These are phyloP conservation scores for Prostheceraeus crozeri DNA, from an alignment of 2,888 invertebrate genomes.

Conservation along the genomic window DNA sequence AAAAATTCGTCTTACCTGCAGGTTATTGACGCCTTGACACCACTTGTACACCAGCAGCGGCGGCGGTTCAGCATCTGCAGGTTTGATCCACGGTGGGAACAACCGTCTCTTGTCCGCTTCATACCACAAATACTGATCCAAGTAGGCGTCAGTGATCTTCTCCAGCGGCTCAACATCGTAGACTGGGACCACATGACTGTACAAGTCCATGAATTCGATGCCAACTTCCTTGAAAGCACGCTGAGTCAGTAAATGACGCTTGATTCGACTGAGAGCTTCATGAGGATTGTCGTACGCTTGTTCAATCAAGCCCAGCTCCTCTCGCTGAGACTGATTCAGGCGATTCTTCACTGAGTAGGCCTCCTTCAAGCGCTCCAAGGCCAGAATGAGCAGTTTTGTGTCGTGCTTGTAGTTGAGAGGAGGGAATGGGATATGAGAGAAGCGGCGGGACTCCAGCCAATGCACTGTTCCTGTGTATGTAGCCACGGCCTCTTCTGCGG, in stretches of 20 bases:
- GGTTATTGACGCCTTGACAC: constrained; percentile 98
- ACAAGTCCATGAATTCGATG: constrained; percentile 99
- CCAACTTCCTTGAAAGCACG: constrained; percentile 97
- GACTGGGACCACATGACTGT: constrained; percentile 94
- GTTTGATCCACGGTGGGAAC: constrained; percentile 98
- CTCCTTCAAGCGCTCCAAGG: constrained; percentile 88
- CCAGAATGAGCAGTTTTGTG: constrained; percentile 91
- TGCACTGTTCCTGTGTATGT: constrained; percentile 99
- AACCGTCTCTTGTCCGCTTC: constrained; percentile 94
- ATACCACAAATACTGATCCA: constrained; percentile 95
- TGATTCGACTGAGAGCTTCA: constrained; percentile 94
- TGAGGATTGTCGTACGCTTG: constrained; percentile 99
- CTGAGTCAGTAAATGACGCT: constrained; percentile 94
- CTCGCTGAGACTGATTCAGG: constrained; percentile 94
- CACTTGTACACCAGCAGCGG: constrained; percentile 77
- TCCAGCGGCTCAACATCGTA: constrained; percentile 98
- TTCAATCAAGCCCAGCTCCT: constrained; percentile 94
- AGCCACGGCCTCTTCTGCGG: constrained; percentile 98
- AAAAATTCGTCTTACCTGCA: too few relatives aligned
- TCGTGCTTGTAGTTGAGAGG: constrained; percentile 99
- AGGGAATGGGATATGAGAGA: constrained; percentile 98
- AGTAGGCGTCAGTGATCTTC: constrained; percentile 97
- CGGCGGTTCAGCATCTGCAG: constrained; percentile 92
- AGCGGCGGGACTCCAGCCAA: constrained; percentile 94
- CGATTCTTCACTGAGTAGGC: constrained; percentile 95